A percentile compares a stretch with the other conserved stretches of the same genome.
phyloP scores from a whole-genome alignment of 2,888 invertebrate species.

The Amiota minor region DNA sequence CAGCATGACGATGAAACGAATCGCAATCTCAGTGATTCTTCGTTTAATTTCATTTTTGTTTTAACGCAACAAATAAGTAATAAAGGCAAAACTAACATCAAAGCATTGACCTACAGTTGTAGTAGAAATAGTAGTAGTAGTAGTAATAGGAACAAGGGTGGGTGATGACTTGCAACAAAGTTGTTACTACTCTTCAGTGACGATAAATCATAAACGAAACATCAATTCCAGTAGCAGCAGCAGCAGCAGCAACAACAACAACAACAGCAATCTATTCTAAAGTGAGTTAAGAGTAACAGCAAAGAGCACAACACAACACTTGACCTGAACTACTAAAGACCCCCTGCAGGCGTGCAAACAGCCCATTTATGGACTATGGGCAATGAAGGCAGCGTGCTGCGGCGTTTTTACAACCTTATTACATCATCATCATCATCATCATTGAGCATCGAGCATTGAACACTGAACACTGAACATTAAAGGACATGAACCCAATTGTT shows the following conservation, averaged over 20 bases:
- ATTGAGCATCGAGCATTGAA: too few relatives aligned
- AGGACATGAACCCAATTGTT: constrained; percentile 40
- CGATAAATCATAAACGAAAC: constrained; percentile 74
- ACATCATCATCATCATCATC: constrained; percentile 43
- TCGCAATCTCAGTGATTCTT: constrained; percentile 35
- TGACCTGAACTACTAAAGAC: not conserved
- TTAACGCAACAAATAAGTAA: constrained; percentile 52
- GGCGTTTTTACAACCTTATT: constrained; percentile 48
- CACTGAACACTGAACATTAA: constrained; percentile 24
- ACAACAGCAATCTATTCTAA: not conserved
- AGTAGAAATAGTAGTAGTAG: constrained; percentile 37
- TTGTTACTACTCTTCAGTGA: constrained; percentile 39
- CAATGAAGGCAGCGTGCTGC: constrained; percentile 28
- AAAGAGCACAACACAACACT: not conserved
- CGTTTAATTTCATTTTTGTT: constrained; percentile 61
- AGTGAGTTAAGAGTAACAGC: too few relatives aligned
- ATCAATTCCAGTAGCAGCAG: constrained; percentile 69
- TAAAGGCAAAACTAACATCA: constrained; percentile 19
- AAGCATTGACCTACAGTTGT: constrained; percentile 14
- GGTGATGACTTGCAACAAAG: constrained; percentile 51
- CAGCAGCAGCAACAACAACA: not conserved
- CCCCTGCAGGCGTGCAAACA: constrained; percentile 18
- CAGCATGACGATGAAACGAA: constrained; percentile 58
- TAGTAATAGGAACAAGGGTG: constrained; percentile 15
- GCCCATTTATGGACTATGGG: not conserved